phyloP scores from a whole-genome alignment of 2,888 invertebrate genomes.

The Arctia plantaginis region DNA sequence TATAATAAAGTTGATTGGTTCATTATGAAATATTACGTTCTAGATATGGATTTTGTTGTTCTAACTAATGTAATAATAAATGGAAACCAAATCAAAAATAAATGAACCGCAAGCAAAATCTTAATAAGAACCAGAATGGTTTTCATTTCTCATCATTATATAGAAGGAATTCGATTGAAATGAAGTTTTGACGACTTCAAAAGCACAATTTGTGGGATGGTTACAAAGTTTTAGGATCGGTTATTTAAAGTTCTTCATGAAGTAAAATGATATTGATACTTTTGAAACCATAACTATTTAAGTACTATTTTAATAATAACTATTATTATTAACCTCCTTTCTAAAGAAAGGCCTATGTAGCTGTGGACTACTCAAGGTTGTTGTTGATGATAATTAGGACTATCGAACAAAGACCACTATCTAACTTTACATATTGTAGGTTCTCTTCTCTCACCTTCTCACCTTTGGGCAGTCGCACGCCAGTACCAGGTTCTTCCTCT shows the following conservation, averaged over 20 bases:
- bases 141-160: conserved; percentile 1
- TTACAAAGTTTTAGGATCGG: not conserved
- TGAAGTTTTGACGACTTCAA: not conserved
- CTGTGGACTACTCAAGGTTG: no score
- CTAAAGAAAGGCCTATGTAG: no score
- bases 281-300: not conserved
- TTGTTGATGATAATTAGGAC: no score
- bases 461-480: no score
- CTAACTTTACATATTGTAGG: no score
- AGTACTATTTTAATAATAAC: not conserved
- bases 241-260: not conserved
- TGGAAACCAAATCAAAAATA: not conserved
- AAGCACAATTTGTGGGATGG: not conserved
- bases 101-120: not conserved
- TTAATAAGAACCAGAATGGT: not conserved
- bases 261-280: not conserved
- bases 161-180: not conserved
- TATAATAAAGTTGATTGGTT: not conserved
- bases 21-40: not conserved
- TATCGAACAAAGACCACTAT: not conserved
- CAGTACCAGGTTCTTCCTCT: no score
- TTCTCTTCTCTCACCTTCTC: no score
- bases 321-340: not conserved
- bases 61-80: not conserved
- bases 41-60: not conserved